Evolutionary conservation across 2,888 invertebrate species (phyloP).

Genomic region (Chrysomela aeneicollis): DNA sequence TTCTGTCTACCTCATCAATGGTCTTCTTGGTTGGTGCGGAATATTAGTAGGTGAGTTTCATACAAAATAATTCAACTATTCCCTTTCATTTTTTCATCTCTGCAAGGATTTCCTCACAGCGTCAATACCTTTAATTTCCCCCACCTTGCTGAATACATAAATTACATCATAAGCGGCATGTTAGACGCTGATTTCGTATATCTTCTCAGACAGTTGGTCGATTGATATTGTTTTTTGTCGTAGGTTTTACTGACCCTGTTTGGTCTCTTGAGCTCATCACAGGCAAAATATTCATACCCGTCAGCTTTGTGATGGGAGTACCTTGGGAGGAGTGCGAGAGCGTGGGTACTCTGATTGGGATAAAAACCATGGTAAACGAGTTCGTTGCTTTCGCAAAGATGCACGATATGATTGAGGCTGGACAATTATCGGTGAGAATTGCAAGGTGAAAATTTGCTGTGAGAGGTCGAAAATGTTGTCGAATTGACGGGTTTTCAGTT

Average conservation of each 20-base stretch:
- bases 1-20: constrained; percentile 85
- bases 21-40: constrained; percentile 82
- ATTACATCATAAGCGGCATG: too few species aligned
- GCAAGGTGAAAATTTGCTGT: too few species aligned
- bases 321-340: constrained; percentile 77
- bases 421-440: constrained; percentile 28
- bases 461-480: not conserved
- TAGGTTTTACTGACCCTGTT: constrained; percentile 26
- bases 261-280: constrained; percentile 76
- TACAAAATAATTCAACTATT: too few species aligned
- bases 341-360: constrained; percentile 85
- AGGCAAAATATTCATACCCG: constrained; percentile 89
- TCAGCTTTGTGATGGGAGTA: constrained; percentile 88
- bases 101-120: not conserved
- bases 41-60: constrained; percentile 72
- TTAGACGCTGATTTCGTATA: too few species aligned
- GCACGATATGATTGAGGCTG: constrained; percentile 64
- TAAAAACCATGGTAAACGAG: constrained; percentile 92
- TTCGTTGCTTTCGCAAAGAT: constrained; percentile 88
- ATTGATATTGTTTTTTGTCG: not conserved
- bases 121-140: not conserved
- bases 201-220: too few species aligned
- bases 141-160: too few species aligned
- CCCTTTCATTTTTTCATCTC: too few species aligned
- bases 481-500: not conserved